Evolutionary conservation across 1,140 invertebrate genomes (phyloP), one percentile per base, ranked within the genome.

Genomic region (Pogonomyrmex californicus): DNA sequence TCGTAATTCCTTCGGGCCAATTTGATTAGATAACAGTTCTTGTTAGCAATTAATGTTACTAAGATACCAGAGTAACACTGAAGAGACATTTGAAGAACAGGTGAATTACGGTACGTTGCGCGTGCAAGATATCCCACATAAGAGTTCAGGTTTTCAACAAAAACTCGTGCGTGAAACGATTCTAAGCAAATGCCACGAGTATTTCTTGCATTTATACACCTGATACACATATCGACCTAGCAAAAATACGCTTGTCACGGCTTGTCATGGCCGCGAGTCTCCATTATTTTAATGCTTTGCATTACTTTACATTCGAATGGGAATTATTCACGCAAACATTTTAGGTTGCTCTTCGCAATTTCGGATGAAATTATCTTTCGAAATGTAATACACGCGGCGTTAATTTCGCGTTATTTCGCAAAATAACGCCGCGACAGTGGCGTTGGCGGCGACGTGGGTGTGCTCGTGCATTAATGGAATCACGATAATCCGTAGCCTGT

Each of bases 401-500:
- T 68, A 51, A 81, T 81, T 81, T 81, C 12, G 23, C 77, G 36
- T 38, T 77, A 33, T 77, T 36, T 77, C 56, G 41, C 41, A 60
- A 47, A 68, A 56, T 38, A 81, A 56, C 23, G 4, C 4, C 65
- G 65, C n/a, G 41, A 2, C 30, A 14, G 10, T 14, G 23, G 10
- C 56, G n/a, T 36, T 41, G 14, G 23, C 30, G 23, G 54, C 36
- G 63, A 65, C 17, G 12, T 33, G 23, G 23, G 23, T 23, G 23
- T 23, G 23, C 23, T 23, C 17, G 33, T 17, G 41, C 17, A 81
- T 81, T 56, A 70, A 44, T 56, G 62, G 36, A 68, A 70, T 70
- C 63, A 9, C 49, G 63, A 41, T 65, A 70, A 56, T 70, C 12
- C 62, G 36, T 36, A 68, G 62, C 56, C 63, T 68, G 49, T 63